Conservation (phyloP, 2,113 vertebrate species). For the Anguilla japonica region DNA sequence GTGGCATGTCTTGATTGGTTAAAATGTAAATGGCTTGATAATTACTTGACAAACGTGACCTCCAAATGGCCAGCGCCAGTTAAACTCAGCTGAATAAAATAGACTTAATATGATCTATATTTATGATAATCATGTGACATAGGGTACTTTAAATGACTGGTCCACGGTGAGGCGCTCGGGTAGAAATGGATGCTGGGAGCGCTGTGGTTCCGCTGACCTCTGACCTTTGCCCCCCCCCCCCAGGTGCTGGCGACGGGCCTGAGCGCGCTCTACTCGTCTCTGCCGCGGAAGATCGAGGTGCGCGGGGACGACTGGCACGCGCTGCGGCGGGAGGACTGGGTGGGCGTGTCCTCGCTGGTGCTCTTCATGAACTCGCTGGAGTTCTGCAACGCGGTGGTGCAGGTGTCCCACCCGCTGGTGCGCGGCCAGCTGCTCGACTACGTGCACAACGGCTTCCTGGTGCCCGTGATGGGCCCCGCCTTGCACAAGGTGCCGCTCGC, state of each 20-base stretch:
- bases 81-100: too few relatives aligned
- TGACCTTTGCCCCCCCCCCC: background rate
- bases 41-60: too few relatives aligned
- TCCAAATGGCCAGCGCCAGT: too few relatives aligned
- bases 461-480: slow-evolving; percentile 92
- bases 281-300: slow-evolving; percentile 93
- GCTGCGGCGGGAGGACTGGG: slow-evolving; percentile 90
- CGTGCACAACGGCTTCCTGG: slow-evolving; percentile 92
- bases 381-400: slow-evolving; percentile 95
- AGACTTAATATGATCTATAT: too few relatives aligned
- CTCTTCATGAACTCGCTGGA: slow-evolving; percentile 97
- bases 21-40: too few relatives aligned
- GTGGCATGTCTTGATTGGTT: too few relatives aligned
- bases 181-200: background rate
- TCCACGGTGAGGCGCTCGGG: too few relatives aligned
- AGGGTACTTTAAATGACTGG: too few relatives aligned
- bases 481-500: slow-evolving; percentile 84
- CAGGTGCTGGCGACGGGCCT: slow-evolving; percentile 95
- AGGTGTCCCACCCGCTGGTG: slow-evolving; percentile 90
- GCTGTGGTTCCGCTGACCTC: background rate
- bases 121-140: too few relatives aligned
- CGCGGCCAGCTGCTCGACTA: slow-evolving; percentile 92
- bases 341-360: slow-evolving; percentile 84
- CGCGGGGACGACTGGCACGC: slow-evolving; percentile 94
- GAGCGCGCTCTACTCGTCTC: slow-evolving; percentile 92